Evolutionary conservation across 2,797 vertebrate genomes (phyloP).

Genomic region (Falco biarmicus): DNA sequence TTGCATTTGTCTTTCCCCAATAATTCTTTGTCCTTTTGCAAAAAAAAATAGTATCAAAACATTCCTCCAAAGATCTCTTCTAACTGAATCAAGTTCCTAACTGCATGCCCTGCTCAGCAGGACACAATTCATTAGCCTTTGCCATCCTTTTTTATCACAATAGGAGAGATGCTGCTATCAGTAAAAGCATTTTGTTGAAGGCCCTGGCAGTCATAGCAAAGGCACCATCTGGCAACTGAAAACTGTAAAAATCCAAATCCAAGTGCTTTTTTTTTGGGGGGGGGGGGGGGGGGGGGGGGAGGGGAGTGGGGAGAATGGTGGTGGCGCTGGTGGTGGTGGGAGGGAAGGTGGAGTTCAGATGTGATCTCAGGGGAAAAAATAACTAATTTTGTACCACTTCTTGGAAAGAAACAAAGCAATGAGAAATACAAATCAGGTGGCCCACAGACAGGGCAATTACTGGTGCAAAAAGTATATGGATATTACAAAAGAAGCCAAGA

Average conservation of each 20-base stretch:
- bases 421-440: not conserved
- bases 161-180: not conserved
- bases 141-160: not conserved
- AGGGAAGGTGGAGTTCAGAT: not conserved
- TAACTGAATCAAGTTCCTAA: not conserved
- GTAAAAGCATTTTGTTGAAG: not conserved
- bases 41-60: not conserved
- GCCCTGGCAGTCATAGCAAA: not conserved
- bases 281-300: fast-evolving
- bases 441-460: not conserved
- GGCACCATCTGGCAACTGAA: not conserved
- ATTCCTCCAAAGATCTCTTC: not conserved
- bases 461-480: not conserved
- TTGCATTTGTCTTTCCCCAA: not conserved
- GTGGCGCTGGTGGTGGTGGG: no score
- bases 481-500: not conserved
- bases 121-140: not conserved
- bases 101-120: not conserved
- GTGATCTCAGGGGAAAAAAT: not conserved
- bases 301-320: no score
- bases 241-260: not conserved
- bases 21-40: not conserved
- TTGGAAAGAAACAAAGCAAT: not conserved
- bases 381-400: not conserved
- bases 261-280: not conserved